phyloP scores from a whole-genome alignment of 2,113 vertebrate species.

The Pteronura brasiliensis region DNA sequence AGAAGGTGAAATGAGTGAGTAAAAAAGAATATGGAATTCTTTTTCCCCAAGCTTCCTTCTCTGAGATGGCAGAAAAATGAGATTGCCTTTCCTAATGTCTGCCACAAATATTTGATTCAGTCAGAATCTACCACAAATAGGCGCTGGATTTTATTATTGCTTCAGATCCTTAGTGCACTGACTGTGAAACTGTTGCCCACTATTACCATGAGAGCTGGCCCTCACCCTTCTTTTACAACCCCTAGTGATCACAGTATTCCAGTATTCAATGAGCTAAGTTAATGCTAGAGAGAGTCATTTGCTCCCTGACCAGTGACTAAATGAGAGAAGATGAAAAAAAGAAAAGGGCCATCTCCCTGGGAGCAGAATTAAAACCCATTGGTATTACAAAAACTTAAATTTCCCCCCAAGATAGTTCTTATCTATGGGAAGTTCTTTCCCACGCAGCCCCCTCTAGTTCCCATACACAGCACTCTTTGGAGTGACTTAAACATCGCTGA shows the following conservation, averaged over 20 bases:
- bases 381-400: background rate
- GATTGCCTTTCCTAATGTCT: slow-evolving; percentile 48
- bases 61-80: slow-evolving; percentile 48
- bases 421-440: background rate
- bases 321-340: slow-evolving; percentile 22
- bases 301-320: slow-evolving; percentile 38
- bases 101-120: slow-evolving; percentile 43
- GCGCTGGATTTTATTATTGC: slow-evolving; percentile 60
- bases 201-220: slow-evolving; percentile 51
- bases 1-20: background rate
- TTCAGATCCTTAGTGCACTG: slow-evolving; percentile 46
- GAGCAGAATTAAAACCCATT: background rate
- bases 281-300: background rate
- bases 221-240: slow-evolving; percentile 63
- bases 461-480: background rate
- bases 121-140: slow-evolving; percentile 67
- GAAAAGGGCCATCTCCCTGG: background rate
- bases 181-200: slow-evolving; percentile 63
- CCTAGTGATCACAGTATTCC: slow-evolving; percentile 39
- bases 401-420: background rate
- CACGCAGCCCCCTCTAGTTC: accelerated
- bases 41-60: background rate
- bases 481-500: background rate
- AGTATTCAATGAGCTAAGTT: slow-evolving; percentile 26
- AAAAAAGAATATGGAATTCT: background rate